Base-by-base conservation (phyloP, 1,140 invertebrate genomes). In the Lepidurus arcticus region DNA sequence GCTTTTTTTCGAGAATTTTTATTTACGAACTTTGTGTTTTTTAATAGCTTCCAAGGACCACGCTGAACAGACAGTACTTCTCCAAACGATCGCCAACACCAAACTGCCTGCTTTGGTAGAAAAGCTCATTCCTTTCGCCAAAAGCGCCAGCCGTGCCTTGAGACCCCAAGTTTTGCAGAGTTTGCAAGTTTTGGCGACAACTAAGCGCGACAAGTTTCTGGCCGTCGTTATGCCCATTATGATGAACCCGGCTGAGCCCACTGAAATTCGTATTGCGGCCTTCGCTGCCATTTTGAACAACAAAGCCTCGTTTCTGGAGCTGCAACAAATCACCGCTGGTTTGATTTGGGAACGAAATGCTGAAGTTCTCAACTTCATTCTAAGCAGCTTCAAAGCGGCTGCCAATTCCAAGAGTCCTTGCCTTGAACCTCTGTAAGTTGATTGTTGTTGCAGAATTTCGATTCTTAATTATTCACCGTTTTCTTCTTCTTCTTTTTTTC, bases 351-450 rank as follows among this genome's bases (percentile, higher is more conserved):
- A 80, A 47, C 24, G 76, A n/a, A 80, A 80, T 21, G 76, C 34
- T 7, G 75, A 80, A 74, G 79, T 80, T 6, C 53, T 78, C 4
- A 80, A 80, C 76, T 80, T 77, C 73, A 43, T 80, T 26, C 34
- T 80, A 42, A 77, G 76, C 53, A 80, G 76, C 16, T 77, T 80
- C 76, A 44, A 76, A 24, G 73, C 42, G 44, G 77, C 43, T 74
- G 53, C 79, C 44, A 44, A 80, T 13, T 76, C 79, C 26, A 80
- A 80, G 79, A 80, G 77, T 26, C 79, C 79, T 34, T 80, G 79
- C 79, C 65, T 78, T 26, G 76, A 26, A 13, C 79, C 79, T 5
- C 21, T 42, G 76, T 76, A 76, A 76, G 76, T 76, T 45, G 16
- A 47, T 44, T 44, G 3, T 43, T n/a, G 7, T 47, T 47, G 4